A percentile compares a stretch with the other conserved stretches of the same genome.
phyloP scores from a whole-genome alignment of 1,140 invertebrate species.

The Aporrectodea caliginosa region DNA sequence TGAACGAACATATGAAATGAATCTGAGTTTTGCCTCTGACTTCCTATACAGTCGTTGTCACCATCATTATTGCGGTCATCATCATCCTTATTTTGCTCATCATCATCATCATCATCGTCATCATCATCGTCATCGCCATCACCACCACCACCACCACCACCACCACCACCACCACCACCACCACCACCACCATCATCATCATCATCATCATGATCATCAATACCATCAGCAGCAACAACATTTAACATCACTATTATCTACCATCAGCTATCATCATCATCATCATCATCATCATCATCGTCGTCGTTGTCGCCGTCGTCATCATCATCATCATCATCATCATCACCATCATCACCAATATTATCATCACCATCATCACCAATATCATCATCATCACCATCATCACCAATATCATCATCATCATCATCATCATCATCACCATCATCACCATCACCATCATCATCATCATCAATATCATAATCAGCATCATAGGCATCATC shows the following conservation, averaged over 20 bases:
- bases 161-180: too few species aligned
- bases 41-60: too few species aligned
- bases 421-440: slow-evolving; percentile 12
- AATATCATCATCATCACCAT: too few species aligned
- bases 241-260: too few species aligned
- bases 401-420: too few species aligned
- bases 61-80: slow-evolving; percentile 6
- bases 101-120: slow-evolving; percentile 3
- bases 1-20: too few species aligned
- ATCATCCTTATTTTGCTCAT: neutral
- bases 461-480: slow-evolving; percentile 2
- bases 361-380: too few species aligned
- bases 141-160: too few species aligned
- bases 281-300: slow-evolving; percentile 7
- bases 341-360: neutral
- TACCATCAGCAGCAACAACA: too few species aligned
- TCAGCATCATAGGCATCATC: too few species aligned
- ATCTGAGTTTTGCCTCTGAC: too few species aligned
- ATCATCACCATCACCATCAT: slow-evolving; percentile 5
- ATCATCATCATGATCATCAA: slow-evolving; percentile 21
- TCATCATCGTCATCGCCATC: slow-evolving; percentile 19
- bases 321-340: neutral
- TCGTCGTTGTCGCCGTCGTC: slow-evolving; percentile 6
- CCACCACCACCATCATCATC: slow-evolving; percentile 13
- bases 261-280: neutral